These are phyloP conservation scores for Noctua janthe DNA, from an alignment of 2,888 invertebrate genomes.

Conservation along the genomic window DNA sequence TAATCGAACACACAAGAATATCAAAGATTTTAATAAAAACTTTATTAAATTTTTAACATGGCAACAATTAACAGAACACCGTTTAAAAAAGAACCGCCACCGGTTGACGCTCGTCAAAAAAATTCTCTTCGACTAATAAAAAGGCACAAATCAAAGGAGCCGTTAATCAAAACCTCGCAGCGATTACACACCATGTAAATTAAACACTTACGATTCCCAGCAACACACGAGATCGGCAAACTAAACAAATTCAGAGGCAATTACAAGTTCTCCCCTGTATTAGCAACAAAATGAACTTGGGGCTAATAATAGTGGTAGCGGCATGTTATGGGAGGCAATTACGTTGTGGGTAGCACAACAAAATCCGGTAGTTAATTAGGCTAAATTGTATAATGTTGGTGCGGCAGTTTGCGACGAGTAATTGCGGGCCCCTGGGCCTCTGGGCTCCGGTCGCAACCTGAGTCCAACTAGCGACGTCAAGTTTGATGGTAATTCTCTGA, in stretches of 20 bases:
- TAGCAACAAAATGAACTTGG: conserved; percentile 80
- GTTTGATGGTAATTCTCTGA: conserved; percentile 67
- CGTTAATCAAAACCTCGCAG: conserved; percentile 64
- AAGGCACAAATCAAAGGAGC: conserved; percentile 59
- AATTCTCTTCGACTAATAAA: conserved; percentile 47
- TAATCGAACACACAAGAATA: background rate
- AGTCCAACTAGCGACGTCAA: conserved; percentile 51
- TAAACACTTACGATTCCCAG: conserved; percentile 60
- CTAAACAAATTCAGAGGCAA: conserved; percentile 82
- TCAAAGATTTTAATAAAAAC: conserved; percentile 13
- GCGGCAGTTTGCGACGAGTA: conserved; percentile 82
- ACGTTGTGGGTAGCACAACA: conserved; percentile 81
- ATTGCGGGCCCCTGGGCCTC: conserved; percentile 69
- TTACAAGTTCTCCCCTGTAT: conserved; percentile 80
- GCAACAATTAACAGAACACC: conserved; percentile 29
- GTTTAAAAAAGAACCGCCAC: conserved; percentile 19
- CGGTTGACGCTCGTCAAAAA: conserved; percentile 40
- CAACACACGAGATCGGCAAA: conserved; percentile 61
- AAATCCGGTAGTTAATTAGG: conserved; percentile 90
- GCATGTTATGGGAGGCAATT: conserved; percentile 88
- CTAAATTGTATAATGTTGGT: conserved; percentile 89
- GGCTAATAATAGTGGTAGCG: conserved; percentile 81
- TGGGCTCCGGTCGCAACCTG: conserved; percentile 42
- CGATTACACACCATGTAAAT: conserved; percentile 59
- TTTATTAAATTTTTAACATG: background rate